Conservation (phyloP, 2,888 invertebrate species). For the Gandaritis pyraliata region DNA sequence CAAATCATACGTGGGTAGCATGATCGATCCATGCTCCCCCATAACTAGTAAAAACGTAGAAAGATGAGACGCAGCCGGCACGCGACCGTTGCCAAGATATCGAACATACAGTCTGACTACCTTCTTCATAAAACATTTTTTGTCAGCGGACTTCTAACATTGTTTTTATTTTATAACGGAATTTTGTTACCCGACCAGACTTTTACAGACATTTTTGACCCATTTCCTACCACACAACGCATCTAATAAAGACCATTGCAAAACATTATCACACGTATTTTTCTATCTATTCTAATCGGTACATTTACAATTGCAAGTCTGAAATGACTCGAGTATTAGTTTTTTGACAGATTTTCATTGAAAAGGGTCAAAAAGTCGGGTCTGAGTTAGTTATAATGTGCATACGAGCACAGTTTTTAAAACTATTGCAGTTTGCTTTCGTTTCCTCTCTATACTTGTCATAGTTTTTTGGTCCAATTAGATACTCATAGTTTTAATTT, state of each 20-base stretch:
- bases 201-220: not conserved
- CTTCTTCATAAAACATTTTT: conserved; percentile 37
- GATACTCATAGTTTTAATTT: too few relatives aligned
- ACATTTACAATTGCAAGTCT: too few relatives aligned
- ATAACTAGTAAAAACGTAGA: conserved; percentile 69
- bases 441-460: too few relatives aligned
- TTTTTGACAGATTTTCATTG: too few relatives aligned
- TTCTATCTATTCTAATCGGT: too few relatives aligned
- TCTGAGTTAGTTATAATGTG: too few relatives aligned
- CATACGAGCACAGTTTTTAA: too few relatives aligned
- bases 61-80: conserved; percentile 63
- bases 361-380: too few relatives aligned
- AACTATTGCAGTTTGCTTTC: too few relatives aligned
- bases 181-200: not conserved
- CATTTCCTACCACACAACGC: not conserved
- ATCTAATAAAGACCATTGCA: not conserved
- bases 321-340: too few relatives aligned
- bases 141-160: conserved; percentile 26
- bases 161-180: conserved; percentile 6
- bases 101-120: conserved; percentile 65
- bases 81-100: conserved; percentile 78
- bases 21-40: conserved; percentile 65
- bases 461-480: too few relatives aligned
- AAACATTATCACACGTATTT: too few relatives aligned
- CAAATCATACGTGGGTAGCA: conserved; percentile 69